A percentile compares a stretch with the other conserved stretches of the same genome.
Evolutionary conservation across 2,797 vertebrate genomes (phyloP).

Genomic region (Poecile montanus): DNA sequence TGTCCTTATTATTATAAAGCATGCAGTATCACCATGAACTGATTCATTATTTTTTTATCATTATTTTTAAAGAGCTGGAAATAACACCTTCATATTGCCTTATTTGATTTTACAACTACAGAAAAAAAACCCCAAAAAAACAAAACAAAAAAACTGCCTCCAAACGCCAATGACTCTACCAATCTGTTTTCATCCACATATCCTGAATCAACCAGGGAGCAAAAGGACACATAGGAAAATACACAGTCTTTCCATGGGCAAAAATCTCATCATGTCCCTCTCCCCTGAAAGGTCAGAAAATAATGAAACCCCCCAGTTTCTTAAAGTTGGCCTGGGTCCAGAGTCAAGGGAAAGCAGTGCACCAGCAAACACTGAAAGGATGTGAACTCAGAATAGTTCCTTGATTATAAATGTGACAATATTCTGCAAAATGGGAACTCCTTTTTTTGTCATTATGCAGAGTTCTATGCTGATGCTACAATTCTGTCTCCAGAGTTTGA

Average conservation of each 20-base stretch:
- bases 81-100: background rate
- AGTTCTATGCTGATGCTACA: background rate
- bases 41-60: background rate
- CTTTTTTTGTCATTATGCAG: background rate
- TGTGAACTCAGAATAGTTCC: background rate
- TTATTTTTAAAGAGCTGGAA: background rate
- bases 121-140: background rate
- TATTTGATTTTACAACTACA: background rate
- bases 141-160: fast-evolving
- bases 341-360: background rate
- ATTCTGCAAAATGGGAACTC: background rate
- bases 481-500: background rate
- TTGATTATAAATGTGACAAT: background rate
- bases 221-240: background rate
- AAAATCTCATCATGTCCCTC: background rate
- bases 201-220: background rate
- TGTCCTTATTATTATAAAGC: background rate
- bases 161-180: background rate
- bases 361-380: background rate
- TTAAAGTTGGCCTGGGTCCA: background rate
- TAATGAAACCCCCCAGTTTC: background rate
- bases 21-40: background rate
- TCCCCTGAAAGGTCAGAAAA: background rate
- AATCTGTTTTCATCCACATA: background rate
- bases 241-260: background rate